Evolutionary conservation across 2,888 invertebrate species (phyloP).

Genomic region (Podotricha telesiphe): DNA sequence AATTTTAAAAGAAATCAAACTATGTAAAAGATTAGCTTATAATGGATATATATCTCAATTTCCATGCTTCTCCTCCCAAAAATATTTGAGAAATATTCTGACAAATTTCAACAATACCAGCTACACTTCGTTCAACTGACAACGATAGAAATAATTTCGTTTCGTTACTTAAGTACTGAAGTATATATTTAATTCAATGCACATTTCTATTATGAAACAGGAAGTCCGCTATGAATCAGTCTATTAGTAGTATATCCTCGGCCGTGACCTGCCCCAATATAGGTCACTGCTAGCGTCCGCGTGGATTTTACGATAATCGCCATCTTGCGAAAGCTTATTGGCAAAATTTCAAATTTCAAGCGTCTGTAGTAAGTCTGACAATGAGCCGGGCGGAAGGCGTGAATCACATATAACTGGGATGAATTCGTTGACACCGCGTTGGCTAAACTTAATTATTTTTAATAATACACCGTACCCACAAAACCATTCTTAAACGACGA

Average conservation of each 20-base stretch:
- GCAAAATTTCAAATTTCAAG: slow-evolving; percentile 78
- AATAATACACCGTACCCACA: slow-evolving; percentile 33
- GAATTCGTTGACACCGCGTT: slow-evolving; percentile 54
- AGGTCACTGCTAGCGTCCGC: slow-evolving; percentile 73
- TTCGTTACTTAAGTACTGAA: background rate
- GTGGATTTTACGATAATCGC: slow-evolving; percentile 78
- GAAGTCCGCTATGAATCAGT: slow-evolving; percentile 34
- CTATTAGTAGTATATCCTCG: slow-evolving; percentile 62
- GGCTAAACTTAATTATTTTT: slow-evolving; percentile 57
- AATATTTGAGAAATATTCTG: too few species aligned
- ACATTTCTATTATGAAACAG: slow-evolving; percentile 16
- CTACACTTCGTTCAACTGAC: background rate
- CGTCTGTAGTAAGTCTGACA: slow-evolving; percentile 81
- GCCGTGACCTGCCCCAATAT: slow-evolving; percentile 75
- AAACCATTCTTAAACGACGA: slow-evolving; percentile 40
- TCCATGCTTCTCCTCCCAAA: too few species aligned
- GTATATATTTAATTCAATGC: background rate
- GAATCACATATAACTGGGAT: slow-evolving; percentile 62
- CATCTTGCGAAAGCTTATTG: slow-evolving; percentile 74
- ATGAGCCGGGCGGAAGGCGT: slow-evolving; percentile 52
- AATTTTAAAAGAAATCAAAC: too few species aligned
- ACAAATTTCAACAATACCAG: too few species aligned
- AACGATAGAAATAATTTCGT: background rate
- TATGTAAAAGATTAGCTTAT: too few species aligned
- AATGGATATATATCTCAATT: too few species aligned